A percentile compares a stretch with the other conserved stretches of the same genome.
phyloP scores from a whole-genome alignment of 2,888 invertebrate genomes.

The Nemurella pictetii region DNA sequence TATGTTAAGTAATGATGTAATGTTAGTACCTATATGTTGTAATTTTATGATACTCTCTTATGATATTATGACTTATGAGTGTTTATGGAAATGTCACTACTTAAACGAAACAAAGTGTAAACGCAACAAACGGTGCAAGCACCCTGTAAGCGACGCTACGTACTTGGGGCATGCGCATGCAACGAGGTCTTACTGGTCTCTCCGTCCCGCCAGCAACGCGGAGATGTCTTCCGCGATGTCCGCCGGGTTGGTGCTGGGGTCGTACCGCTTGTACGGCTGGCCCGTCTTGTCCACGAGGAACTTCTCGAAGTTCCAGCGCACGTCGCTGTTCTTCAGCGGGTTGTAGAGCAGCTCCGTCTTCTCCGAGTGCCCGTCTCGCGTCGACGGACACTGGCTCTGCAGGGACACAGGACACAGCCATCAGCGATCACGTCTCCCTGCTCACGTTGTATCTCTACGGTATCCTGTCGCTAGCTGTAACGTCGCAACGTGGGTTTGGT shows the following conservation, averaged over 20 bases:
- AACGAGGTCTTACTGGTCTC: neutral
- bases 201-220: neutral
- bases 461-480: no score
- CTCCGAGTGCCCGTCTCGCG: conserved; percentile 47
- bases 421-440: no score
- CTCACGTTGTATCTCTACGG: no score
- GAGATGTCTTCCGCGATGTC: conserved; percentile 44
- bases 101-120: no score
- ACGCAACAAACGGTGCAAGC: no score
- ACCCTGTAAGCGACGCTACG: neutral
- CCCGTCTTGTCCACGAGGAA: conserved; percentile 49
- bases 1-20: no score
- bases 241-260: conserved; percentile 46
- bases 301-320: conserved; percentile 55
- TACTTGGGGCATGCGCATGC: neutral
- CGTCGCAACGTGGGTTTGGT: no score
- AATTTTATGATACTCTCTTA: no score
- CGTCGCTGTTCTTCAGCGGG: conserved; percentile 48
- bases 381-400: conserved; percentile 49
- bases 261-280: conserved; percentile 48
- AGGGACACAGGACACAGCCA: no score
- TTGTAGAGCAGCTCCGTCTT: conserved; percentile 46
- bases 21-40: no score
- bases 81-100: no score
- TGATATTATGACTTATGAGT: no score